A percentile compares a stretch with the other conserved stretches of the same genome.
Conservation (phyloP, 1,140 invertebrate species). For the Zaprionus davidi region DNA sequence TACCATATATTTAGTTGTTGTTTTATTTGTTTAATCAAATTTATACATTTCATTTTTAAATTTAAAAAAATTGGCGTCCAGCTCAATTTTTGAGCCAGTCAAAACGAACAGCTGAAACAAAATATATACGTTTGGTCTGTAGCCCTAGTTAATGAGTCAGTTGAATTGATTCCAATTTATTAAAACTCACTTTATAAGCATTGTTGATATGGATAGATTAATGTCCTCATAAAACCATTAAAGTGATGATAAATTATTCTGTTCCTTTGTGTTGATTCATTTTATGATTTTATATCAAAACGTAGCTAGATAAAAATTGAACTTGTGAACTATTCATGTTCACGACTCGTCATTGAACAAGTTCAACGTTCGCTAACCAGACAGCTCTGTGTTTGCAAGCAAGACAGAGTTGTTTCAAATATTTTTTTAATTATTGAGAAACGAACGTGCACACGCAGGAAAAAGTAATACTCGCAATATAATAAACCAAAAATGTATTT, state of each 20-base stretch:
- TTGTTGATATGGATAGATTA: not conserved
- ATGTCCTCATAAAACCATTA: not conserved
- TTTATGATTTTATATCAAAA: too few relatives aligned
- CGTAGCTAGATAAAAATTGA: not conserved
- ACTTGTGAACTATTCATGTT: not conserved
- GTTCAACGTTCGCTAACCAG: not conserved
- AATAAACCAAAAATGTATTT: conserved; percentile 49
- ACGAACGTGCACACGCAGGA: conserved; percentile 19
- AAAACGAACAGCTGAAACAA: not conserved
- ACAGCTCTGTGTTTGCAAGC: conserved; percentile 2
- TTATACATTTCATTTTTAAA: not conserved
- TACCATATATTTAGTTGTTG: not conserved
- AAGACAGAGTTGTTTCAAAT: conserved; percentile 4
- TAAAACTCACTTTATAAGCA: not conserved
- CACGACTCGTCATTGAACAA: not conserved
- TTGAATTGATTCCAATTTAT: not conserved
- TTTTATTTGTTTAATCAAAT: not conserved
- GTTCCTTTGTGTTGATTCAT: not conserved
- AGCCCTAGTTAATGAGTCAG: not conserved
- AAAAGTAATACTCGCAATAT: conserved; percentile 49
- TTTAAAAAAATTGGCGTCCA: not conserved
- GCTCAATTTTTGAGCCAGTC: not conserved
- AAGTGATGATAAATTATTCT: not conserved
- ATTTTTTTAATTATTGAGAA: conserved; percentile 11
- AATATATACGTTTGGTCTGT: not conserved